These are phyloP conservation scores for Aphidoletes aphidimyza DNA, from an alignment of 2,888 invertebrate genomes.

Conservation along the genomic window DNA sequence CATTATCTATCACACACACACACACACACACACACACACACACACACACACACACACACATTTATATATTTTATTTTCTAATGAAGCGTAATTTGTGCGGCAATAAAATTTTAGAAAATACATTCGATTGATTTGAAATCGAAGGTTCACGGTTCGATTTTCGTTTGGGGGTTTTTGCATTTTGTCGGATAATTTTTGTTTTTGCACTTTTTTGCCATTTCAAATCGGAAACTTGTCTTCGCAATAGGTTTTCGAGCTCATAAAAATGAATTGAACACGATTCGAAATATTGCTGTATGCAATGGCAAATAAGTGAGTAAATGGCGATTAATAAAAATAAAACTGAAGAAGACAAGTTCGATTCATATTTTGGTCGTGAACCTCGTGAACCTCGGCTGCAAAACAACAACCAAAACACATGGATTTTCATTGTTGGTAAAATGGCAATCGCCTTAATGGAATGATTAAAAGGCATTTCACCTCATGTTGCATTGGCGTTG, in stretches of 20 bases:
- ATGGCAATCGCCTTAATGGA: neutral
- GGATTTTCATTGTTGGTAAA: neutral
- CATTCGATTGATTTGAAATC: slow-evolving; percentile 14
- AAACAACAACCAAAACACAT: neutral
- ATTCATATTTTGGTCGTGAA: neutral
- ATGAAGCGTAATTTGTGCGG: slow-evolving; percentile 39
- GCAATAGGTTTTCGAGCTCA: neutral
- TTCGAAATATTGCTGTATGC: neutral
- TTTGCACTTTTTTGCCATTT: too few relatives aligned
- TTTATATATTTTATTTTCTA: slow-evolving; percentile 33
- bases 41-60: too few relatives aligned
- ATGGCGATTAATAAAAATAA: neutral
- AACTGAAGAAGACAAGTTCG: too few relatives aligned
- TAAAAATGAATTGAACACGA: slow-evolving; percentile 18
- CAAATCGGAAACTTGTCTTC: slow-evolving; percentile 29
- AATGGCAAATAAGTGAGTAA: neutral
- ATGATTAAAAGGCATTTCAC: slow-evolving; percentile 41
- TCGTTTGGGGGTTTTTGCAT: too few relatives aligned
- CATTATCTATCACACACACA: slow-evolving; percentile 13
- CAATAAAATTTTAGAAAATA: slow-evolving; percentile 27
- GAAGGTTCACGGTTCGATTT: neutral
- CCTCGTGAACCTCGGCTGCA: neutral
- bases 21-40: too few relatives aligned
- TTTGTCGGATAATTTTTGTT: too few relatives aligned
- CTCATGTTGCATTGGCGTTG: neutral